Evolutionary conservation across 2,113 vertebrate genomes (phyloP).

Genomic region (Narcine bancroftii): DNA sequence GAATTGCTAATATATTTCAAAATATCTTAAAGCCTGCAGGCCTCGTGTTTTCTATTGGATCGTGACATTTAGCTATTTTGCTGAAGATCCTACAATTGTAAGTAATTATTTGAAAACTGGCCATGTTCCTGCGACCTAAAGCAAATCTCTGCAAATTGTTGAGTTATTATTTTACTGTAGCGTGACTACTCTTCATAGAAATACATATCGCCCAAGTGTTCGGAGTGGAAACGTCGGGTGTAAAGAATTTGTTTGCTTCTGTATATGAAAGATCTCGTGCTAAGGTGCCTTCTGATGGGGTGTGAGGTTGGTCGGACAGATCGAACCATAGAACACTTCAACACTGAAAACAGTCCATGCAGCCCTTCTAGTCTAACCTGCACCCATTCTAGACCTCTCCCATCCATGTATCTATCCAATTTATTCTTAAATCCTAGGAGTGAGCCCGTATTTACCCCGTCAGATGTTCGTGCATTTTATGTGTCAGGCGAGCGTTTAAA

Average conservation of each 20-base stretch:
- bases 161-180: no score
- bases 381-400: no score
- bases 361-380: no score
- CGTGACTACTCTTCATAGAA: background rate
- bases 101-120: background rate
- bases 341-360: no score
- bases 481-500: background rate
- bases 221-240: background rate
- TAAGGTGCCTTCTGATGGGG: background rate
- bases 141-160: background rate
- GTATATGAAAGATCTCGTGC: background rate
- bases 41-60: no score
- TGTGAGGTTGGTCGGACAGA: background rate
- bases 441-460: no score
- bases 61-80: background rate
- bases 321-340: no score
- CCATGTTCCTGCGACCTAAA: background rate
- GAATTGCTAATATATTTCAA: background rate
- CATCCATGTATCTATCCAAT: no score
- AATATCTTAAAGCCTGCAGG: no score
- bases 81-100: background rate
- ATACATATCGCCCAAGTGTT: background rate
- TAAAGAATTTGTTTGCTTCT: background rate
- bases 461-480: background rate
- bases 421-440: no score